Evolutionary conservation across 2,113 vertebrate genomes (phyloP).

Genomic region (Eonycteris spelaea): DNA sequence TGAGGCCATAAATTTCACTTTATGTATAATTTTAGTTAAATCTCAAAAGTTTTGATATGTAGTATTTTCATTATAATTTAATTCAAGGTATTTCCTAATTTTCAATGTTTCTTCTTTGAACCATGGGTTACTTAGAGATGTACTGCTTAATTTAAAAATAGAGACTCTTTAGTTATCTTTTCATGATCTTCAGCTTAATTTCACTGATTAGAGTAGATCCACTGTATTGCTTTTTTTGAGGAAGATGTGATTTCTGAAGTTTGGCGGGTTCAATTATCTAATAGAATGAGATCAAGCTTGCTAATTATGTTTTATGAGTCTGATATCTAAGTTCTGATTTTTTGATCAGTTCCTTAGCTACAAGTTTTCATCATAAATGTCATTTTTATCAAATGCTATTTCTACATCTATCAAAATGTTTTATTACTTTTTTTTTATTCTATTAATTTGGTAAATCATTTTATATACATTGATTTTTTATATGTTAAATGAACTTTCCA

Average conservation of each 20-base stretch:
- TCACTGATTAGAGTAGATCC: background rate
- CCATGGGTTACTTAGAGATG: background rate
- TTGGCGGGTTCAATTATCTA: background rate
- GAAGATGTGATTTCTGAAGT: background rate
- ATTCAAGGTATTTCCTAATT: background rate
- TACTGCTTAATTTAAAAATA: background rate
- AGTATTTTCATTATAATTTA: slow-evolving; percentile 15
- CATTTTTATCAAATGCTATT: background rate
- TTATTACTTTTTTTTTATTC: background rate
- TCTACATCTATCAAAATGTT: background rate
- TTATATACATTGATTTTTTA: background rate
- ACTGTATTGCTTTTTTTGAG: background rate
- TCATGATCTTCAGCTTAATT: background rate
- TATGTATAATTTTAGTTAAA: background rate
- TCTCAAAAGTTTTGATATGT: background rate
- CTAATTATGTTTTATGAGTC: background rate
- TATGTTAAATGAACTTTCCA: background rate
- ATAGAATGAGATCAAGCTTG: background rate
- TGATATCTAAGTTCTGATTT: background rate
- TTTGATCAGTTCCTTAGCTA: background rate
- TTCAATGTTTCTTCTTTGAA: background rate
- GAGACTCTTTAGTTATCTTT: background rate
- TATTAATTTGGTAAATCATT: background rate
- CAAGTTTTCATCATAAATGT: background rate
- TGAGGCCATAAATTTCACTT: background rate